Percentiles rank a stretch among this genome's conserved stretches.
These are phyloP conservation scores for Sander lucioperca DNA, from an alignment of 2,113 vertebrate species.

Conservation along the genomic window DNA sequence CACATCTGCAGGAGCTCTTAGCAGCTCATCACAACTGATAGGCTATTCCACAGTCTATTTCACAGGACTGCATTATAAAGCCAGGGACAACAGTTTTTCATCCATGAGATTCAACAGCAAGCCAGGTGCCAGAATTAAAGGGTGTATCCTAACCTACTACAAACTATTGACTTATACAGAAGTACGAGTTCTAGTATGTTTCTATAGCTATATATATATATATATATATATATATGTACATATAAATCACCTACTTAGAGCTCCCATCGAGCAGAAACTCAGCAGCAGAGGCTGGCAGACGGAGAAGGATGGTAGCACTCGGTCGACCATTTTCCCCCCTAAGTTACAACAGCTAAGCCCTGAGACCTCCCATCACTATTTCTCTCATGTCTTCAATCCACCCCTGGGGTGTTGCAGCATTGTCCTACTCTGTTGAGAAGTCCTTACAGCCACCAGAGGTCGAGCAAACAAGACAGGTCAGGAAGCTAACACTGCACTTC, in stretches of 20 bases:
- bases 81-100: conserved; percentile 10
- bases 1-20: conserved; percentile 45
- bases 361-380: conserved; percentile 2
- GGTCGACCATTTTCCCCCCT: conserved; percentile 53
- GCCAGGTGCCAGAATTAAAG: not conserved
- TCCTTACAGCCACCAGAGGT: conserved; percentile 26
- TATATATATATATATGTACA: not conserved
- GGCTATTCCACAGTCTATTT: conserved; percentile 45
- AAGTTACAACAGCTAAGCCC: conserved; percentile 34
- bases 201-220: not conserved
- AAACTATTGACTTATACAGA: not conserved
- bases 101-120: conserved; percentile 33
- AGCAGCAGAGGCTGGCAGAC: conserved; percentile 66
- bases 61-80: conserved; percentile 36
- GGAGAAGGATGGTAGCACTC: conserved; percentile 44
- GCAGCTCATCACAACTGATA: conserved; percentile 32
- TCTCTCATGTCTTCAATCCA: conserved; percentile 23
- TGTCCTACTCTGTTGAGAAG: conserved; percentile 5
- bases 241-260: conserved; percentile 67
- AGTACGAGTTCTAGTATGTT: conserved; percentile 2
- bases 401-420: not conserved
- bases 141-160: not conserved
- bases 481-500: conserved; percentile 48
- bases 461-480: conserved; percentile 37
- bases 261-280: conserved; percentile 63